Evolutionary conservation across 2,888 invertebrate genomes (phyloP).

Genomic region (Lasioglossum lativentre): DNA sequence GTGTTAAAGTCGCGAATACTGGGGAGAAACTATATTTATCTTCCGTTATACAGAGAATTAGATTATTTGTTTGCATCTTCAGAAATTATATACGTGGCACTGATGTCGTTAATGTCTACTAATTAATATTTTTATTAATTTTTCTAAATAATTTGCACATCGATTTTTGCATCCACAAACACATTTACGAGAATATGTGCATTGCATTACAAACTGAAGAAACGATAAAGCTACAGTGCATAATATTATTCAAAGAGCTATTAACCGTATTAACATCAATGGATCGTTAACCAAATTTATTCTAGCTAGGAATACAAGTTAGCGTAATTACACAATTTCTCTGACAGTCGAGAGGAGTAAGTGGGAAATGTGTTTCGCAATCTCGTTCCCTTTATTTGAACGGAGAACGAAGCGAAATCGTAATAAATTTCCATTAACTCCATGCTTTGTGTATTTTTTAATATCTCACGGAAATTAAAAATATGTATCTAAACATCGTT

Average conservation of each 20-base stretch:
- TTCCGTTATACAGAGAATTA: too few species aligned
- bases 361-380: background rate
- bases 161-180: too few species aligned
- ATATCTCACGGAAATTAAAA: background rate
- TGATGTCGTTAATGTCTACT: too few species aligned
- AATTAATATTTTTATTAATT: too few species aligned
- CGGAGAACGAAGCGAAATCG: background rate
- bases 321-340: background rate
- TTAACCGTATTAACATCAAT: background rate
- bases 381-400: background rate
- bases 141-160: too few species aligned
- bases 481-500: background rate
- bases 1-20: too few species aligned
- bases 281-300: background rate
- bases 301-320: background rate
- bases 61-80: too few species aligned
- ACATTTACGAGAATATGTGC: too few species aligned
- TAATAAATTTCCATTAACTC: background rate
- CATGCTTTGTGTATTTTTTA: background rate
- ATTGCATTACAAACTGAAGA: background rate
- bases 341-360: background rate
- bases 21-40: too few species aligned
- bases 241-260: background rate
- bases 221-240: background rate
- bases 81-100: too few species aligned